Evolutionary conservation across 2,113 vertebrate genomes (phyloP).

Genomic region (Clarias magur): DNA sequence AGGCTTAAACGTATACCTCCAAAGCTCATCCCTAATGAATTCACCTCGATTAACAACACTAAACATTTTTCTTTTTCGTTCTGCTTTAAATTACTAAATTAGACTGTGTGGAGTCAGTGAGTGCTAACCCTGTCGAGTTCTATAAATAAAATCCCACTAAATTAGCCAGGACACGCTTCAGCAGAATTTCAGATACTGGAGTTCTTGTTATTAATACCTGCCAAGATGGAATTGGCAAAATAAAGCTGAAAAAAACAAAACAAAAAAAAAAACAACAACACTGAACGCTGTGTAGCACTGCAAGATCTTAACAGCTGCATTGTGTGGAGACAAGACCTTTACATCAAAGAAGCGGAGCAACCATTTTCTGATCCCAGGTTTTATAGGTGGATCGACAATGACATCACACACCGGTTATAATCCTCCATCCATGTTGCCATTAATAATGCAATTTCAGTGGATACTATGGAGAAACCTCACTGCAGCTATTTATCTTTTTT

Average conservation of each 20-base stretch:
- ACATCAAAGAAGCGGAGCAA: background rate
- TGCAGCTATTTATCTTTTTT: background rate
- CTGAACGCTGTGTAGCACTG: too few relatives aligned
- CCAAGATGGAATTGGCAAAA: background rate
- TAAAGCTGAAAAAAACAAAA: background rate
- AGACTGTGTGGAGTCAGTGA: background rate
- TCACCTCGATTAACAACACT: background rate
- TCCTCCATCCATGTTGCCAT: background rate
- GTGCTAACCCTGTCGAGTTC: background rate
- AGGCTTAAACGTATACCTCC: background rate
- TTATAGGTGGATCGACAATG: background rate
- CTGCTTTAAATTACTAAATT: background rate
- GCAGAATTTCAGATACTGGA: background rate
- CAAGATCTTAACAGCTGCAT: background rate
- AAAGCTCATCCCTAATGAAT: background rate
- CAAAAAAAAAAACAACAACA: background rate
- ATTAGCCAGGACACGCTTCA: background rate
- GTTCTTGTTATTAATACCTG: background rate
- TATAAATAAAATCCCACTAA: background rate
- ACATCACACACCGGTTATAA: background rate
- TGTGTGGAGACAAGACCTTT: background rate
- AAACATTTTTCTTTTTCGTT: background rate
- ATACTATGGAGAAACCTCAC: background rate
- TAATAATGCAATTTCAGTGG: background rate
- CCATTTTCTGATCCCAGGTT: background rate